Percentiles rank a stretch among this genome's conserved stretches.
phyloP scores from a whole-genome alignment of 2,888 invertebrate genomes.

The Ochropleura plecta region DNA sequence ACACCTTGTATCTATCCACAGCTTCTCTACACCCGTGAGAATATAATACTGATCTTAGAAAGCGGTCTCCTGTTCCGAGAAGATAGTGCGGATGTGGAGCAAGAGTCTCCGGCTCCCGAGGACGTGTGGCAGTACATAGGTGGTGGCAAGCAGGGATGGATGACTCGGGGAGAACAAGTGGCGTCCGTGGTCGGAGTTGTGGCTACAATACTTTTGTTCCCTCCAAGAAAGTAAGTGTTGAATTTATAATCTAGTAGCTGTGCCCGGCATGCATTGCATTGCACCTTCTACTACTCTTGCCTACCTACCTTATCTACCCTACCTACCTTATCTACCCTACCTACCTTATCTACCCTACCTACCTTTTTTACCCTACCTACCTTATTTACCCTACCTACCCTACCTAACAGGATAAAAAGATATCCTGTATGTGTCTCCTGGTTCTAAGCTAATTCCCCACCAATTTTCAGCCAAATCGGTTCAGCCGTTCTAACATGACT shows the following conservation, averaged over 20 bases:
- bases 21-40: slow-evolving; percentile 78
- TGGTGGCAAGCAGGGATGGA: slow-evolving; percentile 76
- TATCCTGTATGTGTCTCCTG: too few relatives aligned
- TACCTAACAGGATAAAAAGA: too few relatives aligned
- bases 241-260: neutral
- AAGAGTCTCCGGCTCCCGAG: slow-evolving; percentile 77
- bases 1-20: slow-evolving; percentile 61
- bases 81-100: slow-evolving; percentile 84
- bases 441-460: too few relatives aligned
- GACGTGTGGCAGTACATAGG: slow-evolving; percentile 77
- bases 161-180: slow-evolving; percentile 79
- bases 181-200: slow-evolving; percentile 60
- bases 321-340: too few relatives aligned
- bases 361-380: too few relatives aligned
- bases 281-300: too few relatives aligned
- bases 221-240: slow-evolving; percentile 76
- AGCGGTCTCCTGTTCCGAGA: slow-evolving; percentile 86
- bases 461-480: too few relatives aligned
- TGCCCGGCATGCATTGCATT: too few relatives aligned
- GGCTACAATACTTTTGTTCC: slow-evolving; percentile 71
- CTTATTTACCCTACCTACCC: too few relatives aligned
- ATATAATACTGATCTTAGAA: slow-evolving; percentile 83
- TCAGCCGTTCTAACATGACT: too few relatives aligned
- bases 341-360: too few relatives aligned
- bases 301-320: too few relatives aligned